phyloP scores from a whole-genome alignment of 2,113 vertebrate genomes.

The Larimichthys crocea region DNA sequence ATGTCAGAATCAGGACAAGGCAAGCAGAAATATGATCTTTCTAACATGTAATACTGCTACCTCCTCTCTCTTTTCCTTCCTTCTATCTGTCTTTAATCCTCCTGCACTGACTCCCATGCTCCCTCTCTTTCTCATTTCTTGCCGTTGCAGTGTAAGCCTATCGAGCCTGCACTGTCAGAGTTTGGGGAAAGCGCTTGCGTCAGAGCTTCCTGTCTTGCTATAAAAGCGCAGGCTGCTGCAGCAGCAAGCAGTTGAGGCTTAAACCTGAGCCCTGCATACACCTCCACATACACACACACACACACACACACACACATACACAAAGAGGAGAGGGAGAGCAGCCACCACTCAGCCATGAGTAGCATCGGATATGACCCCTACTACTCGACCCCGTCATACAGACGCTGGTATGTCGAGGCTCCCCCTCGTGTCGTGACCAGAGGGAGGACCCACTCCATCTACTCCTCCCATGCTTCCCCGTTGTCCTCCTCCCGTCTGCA shows the following conservation, averaged over 20 bases:
- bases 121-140: constrained; percentile 33
- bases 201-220: constrained; percentile 75
- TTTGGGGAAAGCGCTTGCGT: constrained; percentile 76
- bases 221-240: constrained; percentile 79
- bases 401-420: constrained; percentile 86
- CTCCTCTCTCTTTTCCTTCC: not conserved
- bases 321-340: constrained; percentile 70
- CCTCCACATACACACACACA: constrained; percentile 44
- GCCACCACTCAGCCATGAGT: constrained; percentile 76
- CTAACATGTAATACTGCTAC: not conserved
- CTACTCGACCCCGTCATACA: constrained; percentile 85
- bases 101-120: constrained; percentile 14
- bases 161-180: constrained; percentile 79
- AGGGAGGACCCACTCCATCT: constrained; percentile 77
- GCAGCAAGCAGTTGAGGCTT: constrained; percentile 76
- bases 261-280: constrained; percentile 62
- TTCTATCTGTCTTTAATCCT: constrained; percentile 10
- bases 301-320: constrained; percentile 28
- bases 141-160: constrained; percentile 67
- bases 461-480: constrained; percentile 74
- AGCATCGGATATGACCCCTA: constrained; percentile 81
- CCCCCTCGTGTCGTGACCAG: constrained; percentile 72
- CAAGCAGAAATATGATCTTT: not conserved
- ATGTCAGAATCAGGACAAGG: not conserved
- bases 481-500: constrained; percentile 74